A percentile compares a stretch with the other conserved stretches of the same genome.
These are phyloP conservation scores for Cyprinodon tularosa DNA, from an alignment of 2,113 vertebrate species.

Conservation along the genomic window DNA sequence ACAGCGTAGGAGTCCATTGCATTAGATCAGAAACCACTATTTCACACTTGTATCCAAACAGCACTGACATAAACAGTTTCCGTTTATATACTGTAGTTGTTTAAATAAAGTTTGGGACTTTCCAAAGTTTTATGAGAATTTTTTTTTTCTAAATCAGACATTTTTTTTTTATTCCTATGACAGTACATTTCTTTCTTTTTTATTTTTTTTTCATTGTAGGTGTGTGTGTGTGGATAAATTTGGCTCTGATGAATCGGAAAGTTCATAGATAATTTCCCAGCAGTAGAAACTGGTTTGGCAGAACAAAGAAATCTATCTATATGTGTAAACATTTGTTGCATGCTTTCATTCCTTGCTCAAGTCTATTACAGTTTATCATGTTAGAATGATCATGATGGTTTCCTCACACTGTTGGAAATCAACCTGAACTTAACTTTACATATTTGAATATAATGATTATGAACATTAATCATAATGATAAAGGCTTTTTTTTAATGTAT, in stretches of 20 bases:
- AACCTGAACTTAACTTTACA: neutral
- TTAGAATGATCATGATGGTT: neutral
- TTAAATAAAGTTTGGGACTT: neutral
- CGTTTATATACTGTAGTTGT: neutral
- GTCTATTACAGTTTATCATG: neutral
- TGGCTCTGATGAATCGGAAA: neutral
- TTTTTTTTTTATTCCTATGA: no score
- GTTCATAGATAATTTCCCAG: neutral
- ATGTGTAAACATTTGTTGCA: neutral
- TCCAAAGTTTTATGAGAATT: neutral
- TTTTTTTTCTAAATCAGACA: no score
- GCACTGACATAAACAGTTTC: slow-evolving; percentile 35
- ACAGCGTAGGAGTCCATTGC: neutral
- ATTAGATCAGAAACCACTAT: slow-evolving; percentile 35
- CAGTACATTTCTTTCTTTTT: no score
- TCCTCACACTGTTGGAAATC: neutral
- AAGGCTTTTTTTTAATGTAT: neutral
- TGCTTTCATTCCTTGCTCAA: neutral
- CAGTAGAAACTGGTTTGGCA: neutral
- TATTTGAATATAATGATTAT: neutral
- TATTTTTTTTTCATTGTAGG: neutral
- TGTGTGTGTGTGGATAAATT: neutral
- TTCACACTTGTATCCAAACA: neutral
- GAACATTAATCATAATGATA: neutral
- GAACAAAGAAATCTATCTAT: neutral